Evolutionary conservation across 2,888 invertebrate species (phyloP).

Genomic region (Epinotia ramella): DNA sequence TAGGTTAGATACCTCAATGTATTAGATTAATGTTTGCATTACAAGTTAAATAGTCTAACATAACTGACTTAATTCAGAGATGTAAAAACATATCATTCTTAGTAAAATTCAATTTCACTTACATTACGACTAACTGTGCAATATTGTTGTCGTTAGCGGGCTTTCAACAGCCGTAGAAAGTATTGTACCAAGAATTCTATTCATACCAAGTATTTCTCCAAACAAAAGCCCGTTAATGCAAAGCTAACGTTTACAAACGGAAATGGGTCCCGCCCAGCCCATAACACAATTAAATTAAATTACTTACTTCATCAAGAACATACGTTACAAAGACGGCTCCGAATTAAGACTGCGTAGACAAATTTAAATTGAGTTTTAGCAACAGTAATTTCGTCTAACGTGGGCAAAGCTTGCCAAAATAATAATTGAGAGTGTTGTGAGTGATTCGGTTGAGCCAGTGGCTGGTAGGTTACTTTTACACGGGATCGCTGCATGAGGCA

Average conservation of each 20-base stretch:
- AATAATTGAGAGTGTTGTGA: conserved; percentile 69
- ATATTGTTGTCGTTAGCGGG: no score
- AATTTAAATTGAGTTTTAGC: conserved; percentile 78
- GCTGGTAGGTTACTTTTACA: conserved; percentile 20
- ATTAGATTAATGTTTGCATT: no score
- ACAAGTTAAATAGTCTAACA: no score
- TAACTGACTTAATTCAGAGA: no score
- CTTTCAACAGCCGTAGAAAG: not conserved
- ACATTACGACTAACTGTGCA: no score
- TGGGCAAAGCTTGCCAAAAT: conserved; percentile 68
- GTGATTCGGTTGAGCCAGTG: conserved; percentile 38
- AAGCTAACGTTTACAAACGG: conserved; percentile 29
- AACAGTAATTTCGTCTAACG: conserved; percentile 68
- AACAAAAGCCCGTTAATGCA: conserved; percentile 14
- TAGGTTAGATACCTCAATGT: no score
- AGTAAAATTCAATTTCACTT: no score
- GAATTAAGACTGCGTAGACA: conserved; percentile 68
- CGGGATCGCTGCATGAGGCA: not conserved
- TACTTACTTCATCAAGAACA: conserved; percentile 57
- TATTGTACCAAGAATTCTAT: conserved; percentile 6
- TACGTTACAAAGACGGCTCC: conserved; percentile 58
- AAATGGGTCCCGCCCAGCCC: conserved; percentile 51
- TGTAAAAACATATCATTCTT: no score
- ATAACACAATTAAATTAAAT: conserved; percentile 68
- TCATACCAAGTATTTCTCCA: not conserved